phyloP scores from a whole-genome alignment of 2,888 invertebrate genomes.

The Orthonevra nobilis region DNA sequence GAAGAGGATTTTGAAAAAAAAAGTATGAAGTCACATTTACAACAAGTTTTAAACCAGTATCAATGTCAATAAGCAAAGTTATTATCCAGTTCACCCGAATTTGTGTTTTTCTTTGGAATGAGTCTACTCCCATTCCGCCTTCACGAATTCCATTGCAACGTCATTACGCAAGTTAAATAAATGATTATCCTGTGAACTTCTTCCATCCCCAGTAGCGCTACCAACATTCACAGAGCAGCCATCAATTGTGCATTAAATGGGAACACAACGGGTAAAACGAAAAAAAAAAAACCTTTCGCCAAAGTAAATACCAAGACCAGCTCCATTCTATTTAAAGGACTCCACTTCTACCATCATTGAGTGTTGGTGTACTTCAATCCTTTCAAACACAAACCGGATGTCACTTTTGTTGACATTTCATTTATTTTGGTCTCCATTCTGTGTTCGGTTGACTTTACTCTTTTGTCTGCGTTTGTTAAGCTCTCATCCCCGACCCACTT shows the following conservation, averaged over 20 bases:
- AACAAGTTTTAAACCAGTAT: too few relatives aligned
- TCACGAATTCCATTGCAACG: conserved; percentile 58
- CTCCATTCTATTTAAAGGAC: conserved; percentile 32
- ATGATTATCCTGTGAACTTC: conserved; percentile 64
- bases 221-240: conserved; percentile 24
- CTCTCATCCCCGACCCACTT: conserved; percentile 46
- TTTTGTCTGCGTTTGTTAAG: conserved; percentile 58
- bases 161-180: conserved; percentile 66
- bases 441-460: conserved; percentile 52
- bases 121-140: too few relatives aligned
- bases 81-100: too few relatives aligned
- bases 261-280: conserved; percentile 14
- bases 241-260: conserved; percentile 51
- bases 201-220: conserved; percentile 46
- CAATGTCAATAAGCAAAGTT: too few relatives aligned
- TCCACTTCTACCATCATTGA: not conserved
- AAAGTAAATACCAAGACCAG: conserved; percentile 26
- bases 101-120: too few relatives aligned
- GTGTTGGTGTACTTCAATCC: conserved; percentile 41
- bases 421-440: conserved; percentile 61
- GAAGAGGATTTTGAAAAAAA: too few relatives aligned
- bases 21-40: too few relatives aligned
- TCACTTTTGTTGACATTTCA: conserved; percentile 69
- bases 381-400: conserved; percentile 64
- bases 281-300: conserved; percentile 1